These are phyloP conservation scores for Apodemia mormo DNA, from an alignment of 2,888 invertebrate species.

Conservation along the genomic window DNA sequence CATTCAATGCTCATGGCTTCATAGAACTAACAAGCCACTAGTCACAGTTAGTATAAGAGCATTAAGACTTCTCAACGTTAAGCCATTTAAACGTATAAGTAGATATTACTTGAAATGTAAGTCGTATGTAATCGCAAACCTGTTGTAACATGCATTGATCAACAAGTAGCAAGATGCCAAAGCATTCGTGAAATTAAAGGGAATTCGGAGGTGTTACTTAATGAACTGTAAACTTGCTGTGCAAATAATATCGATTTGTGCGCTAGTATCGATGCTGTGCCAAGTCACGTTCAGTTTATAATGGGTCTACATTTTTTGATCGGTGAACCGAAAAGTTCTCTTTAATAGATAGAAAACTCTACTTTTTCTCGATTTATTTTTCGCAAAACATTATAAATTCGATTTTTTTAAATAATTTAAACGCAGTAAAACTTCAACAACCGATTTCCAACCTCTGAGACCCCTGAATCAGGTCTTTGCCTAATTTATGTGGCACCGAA, in stretches of 20 bases:
- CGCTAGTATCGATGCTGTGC: constrained; percentile 53
- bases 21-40: background rate
- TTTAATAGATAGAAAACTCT: background rate
- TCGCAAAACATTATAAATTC: background rate
- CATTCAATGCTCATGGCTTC: background rate
- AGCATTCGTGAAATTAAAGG: constrained; percentile 34
- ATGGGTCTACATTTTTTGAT: constrained; percentile 40
- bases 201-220: constrained; percentile 32
- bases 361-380: background rate
- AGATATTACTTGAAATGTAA: constrained; percentile 30
- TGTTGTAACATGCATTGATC: constrained; percentile 41
- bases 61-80: constrained; percentile 15
- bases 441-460: no score
- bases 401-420: no score
- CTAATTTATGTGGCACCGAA: no score
- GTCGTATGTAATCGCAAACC: constrained; percentile 36
- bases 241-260: constrained; percentile 39
- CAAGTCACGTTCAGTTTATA: constrained; percentile 63
- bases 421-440: no score
- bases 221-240: constrained; percentile 35
- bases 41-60: constrained; percentile 6
- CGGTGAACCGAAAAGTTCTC: constrained; percentile 21
- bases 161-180: constrained; percentile 48
- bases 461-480: no score
- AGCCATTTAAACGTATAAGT: constrained; percentile 22